A percentile compares a stretch with the other conserved stretches of the same genome.
Conservation (phyloP, 2,888 invertebrate species). For the Rhagonycha lutea region DNA sequence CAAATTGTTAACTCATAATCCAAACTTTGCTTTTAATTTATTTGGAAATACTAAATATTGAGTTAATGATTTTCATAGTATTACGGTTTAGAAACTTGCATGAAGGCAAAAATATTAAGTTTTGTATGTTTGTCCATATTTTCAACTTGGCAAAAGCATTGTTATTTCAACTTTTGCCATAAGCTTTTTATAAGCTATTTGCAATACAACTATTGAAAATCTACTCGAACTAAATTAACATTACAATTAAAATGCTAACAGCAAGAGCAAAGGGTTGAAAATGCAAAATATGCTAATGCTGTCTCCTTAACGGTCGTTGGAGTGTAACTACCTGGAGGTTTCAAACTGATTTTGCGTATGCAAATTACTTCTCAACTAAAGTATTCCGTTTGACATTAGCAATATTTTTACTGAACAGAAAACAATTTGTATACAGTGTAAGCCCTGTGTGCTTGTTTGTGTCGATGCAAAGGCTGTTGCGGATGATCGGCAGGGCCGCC, state of each 20-base stretch:
- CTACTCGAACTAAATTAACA: conserved; percentile 43
- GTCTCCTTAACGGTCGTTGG: conserved; percentile 24
- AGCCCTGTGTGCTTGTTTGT: conserved; percentile 38
- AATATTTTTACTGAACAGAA: conserved; percentile 26
- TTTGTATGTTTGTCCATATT: neutral
- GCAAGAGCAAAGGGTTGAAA: conserved; percentile 35
- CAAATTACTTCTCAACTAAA: conserved; percentile 35
- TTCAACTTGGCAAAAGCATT: neutral
- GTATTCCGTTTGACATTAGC: conserved; percentile 23
- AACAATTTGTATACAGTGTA: conserved; percentile 30
- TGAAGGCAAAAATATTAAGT: neutral
- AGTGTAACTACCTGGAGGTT: conserved; percentile 30
- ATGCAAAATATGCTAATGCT: conserved; percentile 25
- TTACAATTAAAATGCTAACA: conserved; percentile 50
- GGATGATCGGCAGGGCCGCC: conserved; percentile 54
- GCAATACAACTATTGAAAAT: conserved; percentile 1
- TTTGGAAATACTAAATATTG: neutral
- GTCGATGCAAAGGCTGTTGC: conserved; percentile 54
- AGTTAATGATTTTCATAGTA: neutral
- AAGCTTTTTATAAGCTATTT: neutral
- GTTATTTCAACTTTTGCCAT: neutral
- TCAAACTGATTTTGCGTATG: conserved; percentile 29
- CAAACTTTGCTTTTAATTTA: neutral
- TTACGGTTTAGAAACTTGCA: neutral
- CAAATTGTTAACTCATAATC: too few relatives aligned